Conservation (phyloP, 2,113 vertebrate species). For the Perca schrenkii region DNA sequence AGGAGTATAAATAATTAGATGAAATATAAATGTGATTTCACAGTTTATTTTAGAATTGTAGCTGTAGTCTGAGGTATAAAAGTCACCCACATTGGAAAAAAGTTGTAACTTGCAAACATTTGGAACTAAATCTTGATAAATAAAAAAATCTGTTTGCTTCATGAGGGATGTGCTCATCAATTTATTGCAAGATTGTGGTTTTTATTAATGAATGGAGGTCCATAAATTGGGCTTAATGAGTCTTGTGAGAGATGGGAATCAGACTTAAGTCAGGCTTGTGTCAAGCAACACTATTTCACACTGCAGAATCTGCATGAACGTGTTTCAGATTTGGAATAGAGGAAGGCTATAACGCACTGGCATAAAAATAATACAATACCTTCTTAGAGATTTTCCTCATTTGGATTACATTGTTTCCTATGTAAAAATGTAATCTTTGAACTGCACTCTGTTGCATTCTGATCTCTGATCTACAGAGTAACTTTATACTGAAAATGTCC, state of each 20-base stretch:
- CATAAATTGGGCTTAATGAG: not conserved
- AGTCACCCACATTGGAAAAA: not conserved
- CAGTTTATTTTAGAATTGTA: not conserved
- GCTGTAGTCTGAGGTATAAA: not conserved
- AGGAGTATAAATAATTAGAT: not conserved
- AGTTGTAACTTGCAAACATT: not conserved
- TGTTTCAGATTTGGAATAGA: not conserved
- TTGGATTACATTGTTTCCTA: not conserved
- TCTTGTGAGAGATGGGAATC: not conserved
- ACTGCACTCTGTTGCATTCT: not conserved
- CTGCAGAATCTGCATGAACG: not conserved
- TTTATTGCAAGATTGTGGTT: not conserved
- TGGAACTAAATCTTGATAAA: not conserved
- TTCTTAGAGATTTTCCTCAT: not conserved
- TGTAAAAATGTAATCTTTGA: not conserved
- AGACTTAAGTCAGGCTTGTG: not conserved
- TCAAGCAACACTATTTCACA: not conserved
- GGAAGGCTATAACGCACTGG: not conserved
- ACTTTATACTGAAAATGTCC: not conserved
- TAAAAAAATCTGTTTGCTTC: slow-evolving; percentile 7
- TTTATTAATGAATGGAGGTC: not conserved
- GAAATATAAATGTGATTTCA: not conserved
- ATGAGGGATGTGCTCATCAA: not conserved
- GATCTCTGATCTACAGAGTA: not conserved
- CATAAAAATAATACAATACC: not conserved